Conservation (phyloP, 1,140 invertebrate species). For the Drosophila asahinai region DNA sequence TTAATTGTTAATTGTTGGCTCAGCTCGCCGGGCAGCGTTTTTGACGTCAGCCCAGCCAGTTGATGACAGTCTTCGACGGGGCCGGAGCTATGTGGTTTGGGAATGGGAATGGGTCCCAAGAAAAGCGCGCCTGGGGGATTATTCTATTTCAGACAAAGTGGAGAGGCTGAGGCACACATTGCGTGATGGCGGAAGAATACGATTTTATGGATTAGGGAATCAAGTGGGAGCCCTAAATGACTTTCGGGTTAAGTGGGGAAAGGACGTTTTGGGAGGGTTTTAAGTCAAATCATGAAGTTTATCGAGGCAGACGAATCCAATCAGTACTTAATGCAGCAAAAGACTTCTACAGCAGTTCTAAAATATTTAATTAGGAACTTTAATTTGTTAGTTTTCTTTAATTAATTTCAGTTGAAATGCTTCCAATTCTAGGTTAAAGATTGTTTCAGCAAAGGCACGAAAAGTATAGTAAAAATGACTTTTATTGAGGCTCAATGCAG, state of each 20-base stretch:
- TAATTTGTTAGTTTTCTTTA: not conserved
- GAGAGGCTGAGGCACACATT: not conserved
- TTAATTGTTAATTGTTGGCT: slow-evolving; percentile 82
- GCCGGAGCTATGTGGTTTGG: slow-evolving; percentile 25
- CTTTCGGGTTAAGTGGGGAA: slow-evolving; percentile 40
- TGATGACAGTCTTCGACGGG: slow-evolving; percentile 53
- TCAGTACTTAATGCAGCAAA: slow-evolving; percentile 19
- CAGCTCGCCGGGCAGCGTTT: slow-evolving; percentile 45
- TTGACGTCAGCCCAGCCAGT: slow-evolving; percentile 39
- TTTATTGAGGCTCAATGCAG: too few relatives aligned
- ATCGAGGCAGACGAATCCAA: slow-evolving; percentile 23
- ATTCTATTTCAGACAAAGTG: slow-evolving; percentile 9
- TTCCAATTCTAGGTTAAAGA: not conserved
- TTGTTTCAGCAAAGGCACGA: not conserved
- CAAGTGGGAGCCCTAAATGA: slow-evolving; percentile 43
- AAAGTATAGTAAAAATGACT: not conserved
- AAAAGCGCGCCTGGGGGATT: slow-evolving; percentile 54
- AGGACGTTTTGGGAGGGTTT: slow-evolving; percentile 26
- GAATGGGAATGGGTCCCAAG: slow-evolving; percentile 4
- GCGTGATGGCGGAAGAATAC: slow-evolving; percentile 6
- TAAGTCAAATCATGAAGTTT: slow-evolving; percentile 47
- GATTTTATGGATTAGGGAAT: slow-evolving; percentile 52
- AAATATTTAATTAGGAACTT: slow-evolving; percentile 1
- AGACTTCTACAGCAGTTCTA: too few relatives aligned
- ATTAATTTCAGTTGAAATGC: too few relatives aligned